phyloP scores from a whole-genome alignment of 2,113 vertebrate genomes.

The Myrmecophaga tridactyla region DNA sequence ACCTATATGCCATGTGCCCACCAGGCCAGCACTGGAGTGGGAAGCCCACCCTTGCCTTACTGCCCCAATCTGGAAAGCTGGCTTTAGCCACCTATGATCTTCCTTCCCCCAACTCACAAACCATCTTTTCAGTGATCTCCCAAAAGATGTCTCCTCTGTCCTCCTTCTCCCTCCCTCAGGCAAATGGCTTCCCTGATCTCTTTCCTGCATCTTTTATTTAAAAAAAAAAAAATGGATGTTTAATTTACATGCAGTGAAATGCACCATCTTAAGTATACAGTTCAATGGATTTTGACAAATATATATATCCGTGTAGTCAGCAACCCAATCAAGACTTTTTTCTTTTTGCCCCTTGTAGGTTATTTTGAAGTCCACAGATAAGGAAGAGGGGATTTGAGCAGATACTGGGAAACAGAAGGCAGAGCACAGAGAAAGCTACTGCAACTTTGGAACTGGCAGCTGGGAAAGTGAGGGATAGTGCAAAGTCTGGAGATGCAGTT shows the following conservation, averaged over 20 bases:
- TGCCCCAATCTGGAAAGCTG: too few species aligned
- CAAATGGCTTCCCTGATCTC: not conserved
- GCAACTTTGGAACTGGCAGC: not conserved
- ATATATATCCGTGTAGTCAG: not conserved
- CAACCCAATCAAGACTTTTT: not conserved
- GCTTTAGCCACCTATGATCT: not conserved
- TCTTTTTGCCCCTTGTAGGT: not conserved
- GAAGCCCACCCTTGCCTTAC: not conserved
- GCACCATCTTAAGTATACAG: not conserved
- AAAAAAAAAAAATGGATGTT: not conserved
- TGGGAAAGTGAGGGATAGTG: not conserved
- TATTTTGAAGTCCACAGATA: not conserved
- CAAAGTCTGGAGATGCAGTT: not conserved
- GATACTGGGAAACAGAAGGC: not conserved
- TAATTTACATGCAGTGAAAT: not conserved
- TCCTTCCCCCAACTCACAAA: not conserved
- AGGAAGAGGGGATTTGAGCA: not conserved
- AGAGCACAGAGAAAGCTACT: rapidly evolving
- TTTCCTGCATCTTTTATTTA: not conserved
- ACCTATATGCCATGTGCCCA: not conserved
- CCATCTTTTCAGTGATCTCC: not conserved
- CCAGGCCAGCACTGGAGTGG: not conserved
- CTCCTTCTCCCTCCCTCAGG: not conserved
- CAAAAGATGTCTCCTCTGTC: not conserved
- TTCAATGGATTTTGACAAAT: not conserved